These are phyloP conservation scores for Sus cebifrons DNA, from an alignment of 2,797 vertebrate genomes.

Conservation along the genomic window DNA sequence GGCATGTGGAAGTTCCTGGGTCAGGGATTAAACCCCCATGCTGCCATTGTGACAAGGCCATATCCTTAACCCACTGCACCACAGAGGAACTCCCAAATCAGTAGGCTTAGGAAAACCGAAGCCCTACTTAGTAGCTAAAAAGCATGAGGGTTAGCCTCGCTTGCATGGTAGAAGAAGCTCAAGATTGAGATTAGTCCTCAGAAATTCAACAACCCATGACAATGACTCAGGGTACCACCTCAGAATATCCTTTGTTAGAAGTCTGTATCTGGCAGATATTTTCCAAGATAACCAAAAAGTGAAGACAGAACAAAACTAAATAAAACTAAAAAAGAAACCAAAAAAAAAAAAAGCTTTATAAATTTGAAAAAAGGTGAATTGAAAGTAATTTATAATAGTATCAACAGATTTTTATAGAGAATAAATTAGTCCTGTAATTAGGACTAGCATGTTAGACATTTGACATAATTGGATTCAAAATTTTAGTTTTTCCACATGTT, in stretches of 20 bases:
- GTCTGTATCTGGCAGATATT: not conserved
- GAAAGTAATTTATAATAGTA: not conserved
- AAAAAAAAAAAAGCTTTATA: not conserved
- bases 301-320: conserved; percentile 44
- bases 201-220: not conserved
- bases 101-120: not conserved
- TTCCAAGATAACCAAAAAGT: conserved; percentile 44
- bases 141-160: not conserved
- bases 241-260: conserved; percentile 13
- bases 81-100: not conserved
- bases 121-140: not conserved
- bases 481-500: not conserved
- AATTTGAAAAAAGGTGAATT: not conserved
- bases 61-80: too few species aligned
- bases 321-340: not conserved
- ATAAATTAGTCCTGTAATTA: not conserved
- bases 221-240: not conserved
- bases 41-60: too few species aligned
- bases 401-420: not conserved
- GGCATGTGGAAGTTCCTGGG: too few species aligned
- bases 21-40: too few species aligned
- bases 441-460: not conserved
- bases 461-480: conserved; percentile 22
- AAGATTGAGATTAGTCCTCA: conserved; percentile 2
- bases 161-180: not conserved